These are phyloP conservation scores for Euphonia xanthogaster DNA, from an alignment of 2,797 vertebrate genomes.

Conservation along the genomic window DNA sequence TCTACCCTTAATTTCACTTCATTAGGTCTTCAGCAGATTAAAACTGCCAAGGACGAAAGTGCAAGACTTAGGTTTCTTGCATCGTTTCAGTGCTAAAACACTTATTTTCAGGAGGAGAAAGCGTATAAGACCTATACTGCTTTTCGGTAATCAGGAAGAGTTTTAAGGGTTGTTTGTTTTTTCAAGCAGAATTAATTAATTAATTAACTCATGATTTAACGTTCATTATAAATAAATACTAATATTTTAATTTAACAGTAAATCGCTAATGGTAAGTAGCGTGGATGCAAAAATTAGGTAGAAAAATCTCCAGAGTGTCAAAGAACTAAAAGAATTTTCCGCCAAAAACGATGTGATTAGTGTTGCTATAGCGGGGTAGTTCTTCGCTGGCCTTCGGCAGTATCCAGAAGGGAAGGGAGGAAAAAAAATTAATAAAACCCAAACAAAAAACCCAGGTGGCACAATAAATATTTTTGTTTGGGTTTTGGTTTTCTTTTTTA, in stretches of 20 bases:
- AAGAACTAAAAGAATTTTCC: background rate
- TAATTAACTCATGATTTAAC: background rate
- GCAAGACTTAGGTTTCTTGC: background rate
- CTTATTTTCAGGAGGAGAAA: background rate
- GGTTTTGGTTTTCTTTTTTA: background rate
- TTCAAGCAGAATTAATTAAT: background rate
- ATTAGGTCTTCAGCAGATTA: background rate
- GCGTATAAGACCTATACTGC: rapidly evolving
- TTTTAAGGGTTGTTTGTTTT: background rate
- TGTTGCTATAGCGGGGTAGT: background rate
- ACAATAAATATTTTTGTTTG: background rate
- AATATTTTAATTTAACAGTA: background rate
- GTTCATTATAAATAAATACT: background rate
- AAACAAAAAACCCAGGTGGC: background rate
- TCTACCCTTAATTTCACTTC: background rate
- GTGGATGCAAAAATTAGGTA: background rate
- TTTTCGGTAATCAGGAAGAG: background rate
- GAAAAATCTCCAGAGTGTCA: background rate
- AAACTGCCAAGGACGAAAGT: background rate
- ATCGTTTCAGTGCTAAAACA: background rate
- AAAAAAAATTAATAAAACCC: background rate
- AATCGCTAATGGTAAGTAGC: background rate
- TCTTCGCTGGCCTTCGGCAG: background rate
- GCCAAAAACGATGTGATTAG: rapidly evolving
- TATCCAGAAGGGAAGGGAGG: background rate